These are phyloP conservation scores for Heterocephalus glaber DNA, from an alignment of 2,113 vertebrate species.

Conservation along the genomic window DNA sequence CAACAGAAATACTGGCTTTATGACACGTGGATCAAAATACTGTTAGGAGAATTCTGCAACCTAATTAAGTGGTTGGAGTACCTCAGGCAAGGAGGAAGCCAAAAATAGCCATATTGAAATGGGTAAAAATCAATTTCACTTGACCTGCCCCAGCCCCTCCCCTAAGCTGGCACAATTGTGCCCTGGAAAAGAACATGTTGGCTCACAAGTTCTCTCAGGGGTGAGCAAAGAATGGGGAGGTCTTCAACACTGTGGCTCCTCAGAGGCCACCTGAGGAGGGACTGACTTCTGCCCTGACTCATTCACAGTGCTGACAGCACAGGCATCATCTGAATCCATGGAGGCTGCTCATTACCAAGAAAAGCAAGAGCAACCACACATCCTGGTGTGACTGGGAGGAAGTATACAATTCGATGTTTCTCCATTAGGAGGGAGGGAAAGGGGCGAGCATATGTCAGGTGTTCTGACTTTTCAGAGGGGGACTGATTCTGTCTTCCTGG, in stretches of 20 bases:
- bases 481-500: not conserved
- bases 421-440: not conserved
- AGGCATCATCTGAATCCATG: too few species aligned
- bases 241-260: not conserved
- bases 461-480: not conserved
- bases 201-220: not conserved
- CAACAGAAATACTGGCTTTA: not conserved
- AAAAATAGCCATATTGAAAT: not conserved
- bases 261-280: too few species aligned
- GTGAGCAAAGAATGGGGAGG: not conserved
- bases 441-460: fast-evolving
- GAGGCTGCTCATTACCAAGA: not conserved
- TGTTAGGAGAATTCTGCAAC: not conserved
- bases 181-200: not conserved
- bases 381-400: not conserved
- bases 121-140: not conserved
- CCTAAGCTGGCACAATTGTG: not conserved
- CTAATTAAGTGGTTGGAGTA: not conserved
- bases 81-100: not conserved
- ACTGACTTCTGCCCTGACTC: not conserved
- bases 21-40: not conserved
- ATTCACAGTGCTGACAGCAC: not conserved
- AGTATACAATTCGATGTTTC: too few species aligned
- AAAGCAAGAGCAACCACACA: not conserved
- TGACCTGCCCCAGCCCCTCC: not conserved